Base-by-base conservation (phyloP, 37 sponge, comb jelly and placozoan species). In the Beroe ovata region DNA sequence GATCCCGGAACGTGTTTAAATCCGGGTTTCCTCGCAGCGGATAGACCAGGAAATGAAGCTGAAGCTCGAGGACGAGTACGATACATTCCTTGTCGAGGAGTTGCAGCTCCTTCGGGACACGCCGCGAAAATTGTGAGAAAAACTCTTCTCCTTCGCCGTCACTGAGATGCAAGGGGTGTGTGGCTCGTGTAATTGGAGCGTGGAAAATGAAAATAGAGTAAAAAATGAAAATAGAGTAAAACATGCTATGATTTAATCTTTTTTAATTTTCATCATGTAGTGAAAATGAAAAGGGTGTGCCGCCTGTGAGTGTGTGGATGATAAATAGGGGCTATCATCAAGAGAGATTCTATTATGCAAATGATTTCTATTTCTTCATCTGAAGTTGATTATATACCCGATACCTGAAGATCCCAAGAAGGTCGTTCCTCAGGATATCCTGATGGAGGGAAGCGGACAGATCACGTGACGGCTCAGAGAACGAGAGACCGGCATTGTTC, bases 11-110 rank as follows among this genome's bases (percentile, higher is more conserved):
- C 47, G 26, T 8, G 22, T 39, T 41, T 2, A 77, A 21, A 36
- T 42, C 33, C 0, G 84, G 54, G 54, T 77, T 77, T n/a, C 84
- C 84, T 54, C 84, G 35, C 47, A 77, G 84, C 29, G 84, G 84
- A 25, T 77, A 77, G 28, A 35, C 38, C 84, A 77, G 35, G 84
- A 77, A 77, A 54, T 77, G 38, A 1, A 77, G 84, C 0, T 77
- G 41, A 2, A 77, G 84, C 3, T 77, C 84, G 2, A 77, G 33
- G 8, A 23, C 11, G 28, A 77, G 47, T 0, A 77, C 4, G 23
- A 77, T 41, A 35, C 84, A 77, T 23, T 33, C 18, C 38, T 42
- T 77, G 47, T 77, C 84, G 11, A 77, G 54, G 21, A 77, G 84
- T 42, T 77, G 84, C 54, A 42, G 22, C 41, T 77, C 84, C 25